Evolutionary conservation across 2,113 vertebrate species (phyloP), one percentile per base, ranked within the genome.

Genomic region (Atherinomorus stipes): DNA sequence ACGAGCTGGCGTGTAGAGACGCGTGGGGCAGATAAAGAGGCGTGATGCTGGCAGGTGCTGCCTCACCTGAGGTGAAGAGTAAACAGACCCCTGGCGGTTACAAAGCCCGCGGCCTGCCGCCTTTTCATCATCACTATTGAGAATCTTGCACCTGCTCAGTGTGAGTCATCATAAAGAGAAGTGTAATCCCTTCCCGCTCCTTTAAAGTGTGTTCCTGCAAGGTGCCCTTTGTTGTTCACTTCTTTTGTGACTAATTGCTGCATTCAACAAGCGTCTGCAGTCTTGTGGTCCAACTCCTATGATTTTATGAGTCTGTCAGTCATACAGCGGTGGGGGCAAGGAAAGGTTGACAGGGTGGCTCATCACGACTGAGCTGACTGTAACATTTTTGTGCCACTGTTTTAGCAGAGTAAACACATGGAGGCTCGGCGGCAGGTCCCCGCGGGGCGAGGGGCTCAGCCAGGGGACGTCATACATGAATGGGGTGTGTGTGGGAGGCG

Each of bases 141-240:
- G 72, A 66, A 71, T 81, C 82, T 79, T 19, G 88, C 94, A 95
- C 93, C 93, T 94, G 94, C 91, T 90, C 86, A n/a, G 63, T 54
- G 85, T 64, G 71, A 77, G 85, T 80, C 26, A 2, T 57, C 85
- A 88, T 81, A 89, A 87, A 90, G 72, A 66, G 78, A 61, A 40
- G 53, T 34, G 62, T 91, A 87, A 90, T 88, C 90, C 59, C n/a
- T 16, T 38, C 68, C 56, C 25, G 56, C 72, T 66, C 57, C 34
- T 78, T 81, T 75, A 37, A 77, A 68, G 67, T 13, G 62, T 64
- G 58, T 54, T 70, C 66, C 52, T 40, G 34, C 28, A 31, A 69
- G 21, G 26, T 61, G 52, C 44, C 59, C 71, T 83, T 89, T 87
- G 54, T 87, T 74, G 59, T 79, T 37, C 31, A 22, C 63, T 56